Conservation (phyloP, 37 sponge, comb jelly and placozoan genomes). For the Bolinopsis microptera region DNA sequence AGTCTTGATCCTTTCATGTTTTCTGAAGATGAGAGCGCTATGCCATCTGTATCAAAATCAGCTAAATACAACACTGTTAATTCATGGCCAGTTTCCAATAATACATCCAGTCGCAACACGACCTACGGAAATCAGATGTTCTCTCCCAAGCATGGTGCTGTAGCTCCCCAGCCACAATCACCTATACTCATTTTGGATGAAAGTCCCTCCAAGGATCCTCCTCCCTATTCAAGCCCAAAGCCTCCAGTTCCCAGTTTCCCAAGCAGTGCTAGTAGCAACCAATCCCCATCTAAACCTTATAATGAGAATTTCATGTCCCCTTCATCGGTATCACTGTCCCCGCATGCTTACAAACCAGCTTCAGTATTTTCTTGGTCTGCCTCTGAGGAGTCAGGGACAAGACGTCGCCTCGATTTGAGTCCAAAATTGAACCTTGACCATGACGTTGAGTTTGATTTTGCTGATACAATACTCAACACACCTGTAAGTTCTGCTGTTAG, state of each 20-base stretch:
- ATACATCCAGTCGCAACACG: not conserved
- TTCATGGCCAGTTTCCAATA: slow-evolving; percentile 52
- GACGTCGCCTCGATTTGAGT: slow-evolving; percentile 36
- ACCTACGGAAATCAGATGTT: not conserved
- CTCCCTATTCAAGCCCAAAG: slow-evolving; percentile 16
- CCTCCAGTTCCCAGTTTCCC: not conserved
- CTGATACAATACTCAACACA: slow-evolving; percentile 59
- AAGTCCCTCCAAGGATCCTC: slow-evolving; percentile 23
- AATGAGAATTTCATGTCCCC: not conserved
- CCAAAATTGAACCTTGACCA: slow-evolving; percentile 22
- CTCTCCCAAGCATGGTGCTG: not conserved
- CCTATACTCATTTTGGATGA: slow-evolving; percentile 51
- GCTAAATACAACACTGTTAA: slow-evolving; percentile 36
- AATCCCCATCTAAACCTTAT: not conserved
- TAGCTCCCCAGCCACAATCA: slow-evolving; percentile 19
- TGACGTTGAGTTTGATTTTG: slow-evolving; percentile 65
- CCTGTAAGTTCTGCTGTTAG: not conserved
- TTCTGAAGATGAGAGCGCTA: slow-evolving; percentile 26
- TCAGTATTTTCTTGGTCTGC: slow-evolving; percentile 53
- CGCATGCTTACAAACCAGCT: not conserved
- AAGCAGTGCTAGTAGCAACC: not conserved
- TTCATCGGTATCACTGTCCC: not conserved
- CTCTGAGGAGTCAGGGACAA: not conserved
- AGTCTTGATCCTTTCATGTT: slow-evolving; percentile 60
- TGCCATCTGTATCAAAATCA: slow-evolving; percentile 51